phyloP scores from a whole-genome alignment of 2,113 vertebrate genomes.

The Brachyistius frenatus region DNA sequence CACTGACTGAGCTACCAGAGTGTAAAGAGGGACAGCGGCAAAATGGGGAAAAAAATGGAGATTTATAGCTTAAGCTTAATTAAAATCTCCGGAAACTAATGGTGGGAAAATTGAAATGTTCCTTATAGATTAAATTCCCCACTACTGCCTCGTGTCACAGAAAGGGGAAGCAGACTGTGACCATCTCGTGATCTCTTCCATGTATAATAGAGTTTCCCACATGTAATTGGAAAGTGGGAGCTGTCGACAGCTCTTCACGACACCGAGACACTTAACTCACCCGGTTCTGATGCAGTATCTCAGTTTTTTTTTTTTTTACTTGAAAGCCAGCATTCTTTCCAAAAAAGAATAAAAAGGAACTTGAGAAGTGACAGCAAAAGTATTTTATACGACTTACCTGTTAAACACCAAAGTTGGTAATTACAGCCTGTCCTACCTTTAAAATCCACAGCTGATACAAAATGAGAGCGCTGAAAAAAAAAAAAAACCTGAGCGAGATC shows the following conservation, averaged over 20 bases:
- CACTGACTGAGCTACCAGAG: constrained; percentile 32
- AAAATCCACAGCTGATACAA: not conserved
- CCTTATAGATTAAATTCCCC: constrained; percentile 70
- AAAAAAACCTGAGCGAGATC: not conserved
- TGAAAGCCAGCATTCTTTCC: not conserved
- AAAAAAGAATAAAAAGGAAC: not conserved
- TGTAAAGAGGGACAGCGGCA: constrained; percentile 57
- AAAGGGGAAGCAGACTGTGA: constrained; percentile 63
- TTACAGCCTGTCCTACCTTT: not conserved
- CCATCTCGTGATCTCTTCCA: constrained; percentile 61
- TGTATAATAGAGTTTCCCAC: constrained; percentile 55
- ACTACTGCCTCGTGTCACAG: constrained; percentile 44
- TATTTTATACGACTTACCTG: not conserved
- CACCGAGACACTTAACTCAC: not conserved
- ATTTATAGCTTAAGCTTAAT: constrained; percentile 80
- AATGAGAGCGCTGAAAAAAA: not conserved
- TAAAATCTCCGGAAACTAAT: constrained; percentile 77
- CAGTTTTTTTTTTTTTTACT: not conserved
- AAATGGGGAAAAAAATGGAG: constrained; percentile 69
- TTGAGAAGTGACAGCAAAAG: not conserved
- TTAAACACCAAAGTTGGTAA: not conserved
- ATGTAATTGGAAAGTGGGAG: constrained; percentile 66
- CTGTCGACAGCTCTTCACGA: constrained; percentile 38
- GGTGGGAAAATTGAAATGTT: constrained; percentile 78
- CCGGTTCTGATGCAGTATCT: not conserved